Conservation (phyloP, 2,797 vertebrate species). For the Sebastiscus albofasciatus region DNA sequence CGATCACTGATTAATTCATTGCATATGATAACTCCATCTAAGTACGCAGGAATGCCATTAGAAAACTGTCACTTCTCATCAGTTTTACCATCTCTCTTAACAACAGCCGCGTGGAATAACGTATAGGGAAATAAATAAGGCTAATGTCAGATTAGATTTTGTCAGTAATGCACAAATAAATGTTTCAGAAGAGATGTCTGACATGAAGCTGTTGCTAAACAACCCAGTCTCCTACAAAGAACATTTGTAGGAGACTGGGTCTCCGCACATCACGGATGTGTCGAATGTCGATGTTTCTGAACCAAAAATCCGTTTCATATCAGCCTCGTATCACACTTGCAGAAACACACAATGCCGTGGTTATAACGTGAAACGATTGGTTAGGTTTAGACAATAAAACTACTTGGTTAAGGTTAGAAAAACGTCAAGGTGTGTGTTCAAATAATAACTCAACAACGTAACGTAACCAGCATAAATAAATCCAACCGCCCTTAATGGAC, state of each 20-base stretch:
- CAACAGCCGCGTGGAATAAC: background rate
- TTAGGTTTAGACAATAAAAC: too few relatives aligned
- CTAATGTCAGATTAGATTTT: background rate
- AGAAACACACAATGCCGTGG: too few relatives aligned
- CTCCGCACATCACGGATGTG: too few relatives aligned
- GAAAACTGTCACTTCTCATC: constrained; percentile 18
- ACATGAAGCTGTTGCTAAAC: background rate
- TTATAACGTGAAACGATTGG: too few relatives aligned
- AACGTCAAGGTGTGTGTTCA: fast-evolving
- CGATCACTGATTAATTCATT: constrained; percentile 13
- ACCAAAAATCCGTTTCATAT: too few relatives aligned
- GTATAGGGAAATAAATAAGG: background rate
- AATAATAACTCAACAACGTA: too few relatives aligned
- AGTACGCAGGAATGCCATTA: background rate
- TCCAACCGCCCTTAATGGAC: too few relatives aligned
- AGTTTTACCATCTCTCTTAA: background rate
- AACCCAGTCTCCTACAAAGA: background rate
- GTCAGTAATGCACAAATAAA: background rate
- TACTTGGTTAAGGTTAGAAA: too few relatives aligned
- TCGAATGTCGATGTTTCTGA: too few relatives aligned
- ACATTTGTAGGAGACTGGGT: background rate
- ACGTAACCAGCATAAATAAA: fast-evolving
- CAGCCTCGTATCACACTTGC: too few relatives aligned
- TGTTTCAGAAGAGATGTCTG: background rate
- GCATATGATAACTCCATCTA: constrained; percentile 20